phyloP scores from a whole-genome alignment of 1,140 invertebrate species.

The Sinonovacula constricta region DNA sequence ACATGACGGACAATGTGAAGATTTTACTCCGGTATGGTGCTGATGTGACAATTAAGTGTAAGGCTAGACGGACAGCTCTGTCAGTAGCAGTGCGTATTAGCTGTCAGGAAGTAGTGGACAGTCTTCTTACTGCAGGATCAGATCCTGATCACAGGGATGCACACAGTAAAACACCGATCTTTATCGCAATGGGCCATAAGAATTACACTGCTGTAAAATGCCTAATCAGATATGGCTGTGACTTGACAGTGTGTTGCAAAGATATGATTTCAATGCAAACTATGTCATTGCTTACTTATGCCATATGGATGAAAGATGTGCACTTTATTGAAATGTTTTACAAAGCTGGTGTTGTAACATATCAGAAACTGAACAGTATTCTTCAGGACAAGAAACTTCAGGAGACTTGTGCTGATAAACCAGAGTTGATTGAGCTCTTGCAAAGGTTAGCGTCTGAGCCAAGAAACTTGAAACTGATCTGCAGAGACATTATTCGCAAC shows the following conservation, averaged over 20 bases:
- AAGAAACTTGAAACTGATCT: constrained; percentile 1
- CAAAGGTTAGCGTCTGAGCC: constrained; percentile 10
- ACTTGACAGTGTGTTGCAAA: constrained; percentile 8
- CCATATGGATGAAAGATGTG: constrained; percentile 22
- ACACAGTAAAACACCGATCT: constrained; percentile 21
- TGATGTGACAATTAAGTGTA: constrained; percentile 27
- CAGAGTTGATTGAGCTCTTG: constrained; percentile 19
- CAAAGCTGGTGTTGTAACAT: constrained; percentile 21
- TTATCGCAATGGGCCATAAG: constrained; percentile 24
- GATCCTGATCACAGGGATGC: constrained; percentile 33
- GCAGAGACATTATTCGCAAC: constrained; percentile 10
- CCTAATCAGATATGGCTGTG: constrained; percentile 34
- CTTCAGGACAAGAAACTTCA: constrained; percentile 18
- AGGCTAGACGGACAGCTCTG: constrained; percentile 36
- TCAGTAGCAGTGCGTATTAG: constrained; percentile 31
- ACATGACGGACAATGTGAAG: constrained; percentile 18
- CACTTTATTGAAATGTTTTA: constrained; percentile 32
- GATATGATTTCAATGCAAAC: constrained; percentile 26
- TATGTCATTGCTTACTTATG: constrained; percentile 29
- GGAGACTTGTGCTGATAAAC: constrained; percentile 20
- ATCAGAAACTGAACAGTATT: constrained; percentile 7
- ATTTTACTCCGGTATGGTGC: constrained; percentile 34
- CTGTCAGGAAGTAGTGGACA: constrained; percentile 22
- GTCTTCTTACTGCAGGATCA: constrained; percentile 20
- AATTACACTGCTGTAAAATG: constrained; percentile 41